Evolutionary conservation across 2,888 invertebrate species (phyloP).

Genomic region (Metallyticus violacea): DNA sequence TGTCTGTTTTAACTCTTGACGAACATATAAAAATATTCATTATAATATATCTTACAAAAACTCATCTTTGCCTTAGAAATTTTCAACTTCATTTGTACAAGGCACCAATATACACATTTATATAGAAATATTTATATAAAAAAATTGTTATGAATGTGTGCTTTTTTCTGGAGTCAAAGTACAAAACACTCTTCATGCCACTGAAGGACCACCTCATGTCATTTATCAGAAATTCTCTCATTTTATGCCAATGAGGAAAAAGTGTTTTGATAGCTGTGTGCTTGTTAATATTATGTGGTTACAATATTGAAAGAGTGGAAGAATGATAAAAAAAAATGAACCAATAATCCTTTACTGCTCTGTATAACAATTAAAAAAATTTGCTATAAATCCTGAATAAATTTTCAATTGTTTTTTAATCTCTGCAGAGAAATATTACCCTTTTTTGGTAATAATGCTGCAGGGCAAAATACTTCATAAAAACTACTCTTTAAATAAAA

Average conservation of each 20-base stretch:
- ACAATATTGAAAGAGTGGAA: not conserved
- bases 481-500: too few relatives aligned
- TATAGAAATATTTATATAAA: slow-evolving; percentile 31
- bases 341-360: not conserved
- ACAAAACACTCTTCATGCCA: slow-evolving; percentile 13
- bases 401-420: too few relatives aligned
- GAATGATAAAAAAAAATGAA: not conserved
- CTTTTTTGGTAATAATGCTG: too few relatives aligned
- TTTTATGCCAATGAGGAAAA: not conserved
- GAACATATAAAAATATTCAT: slow-evolving; percentile 71
- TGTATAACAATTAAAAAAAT: too few relatives aligned
- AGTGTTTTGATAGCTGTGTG: not conserved
- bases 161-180: slow-evolving; percentile 30
- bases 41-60: slow-evolving; percentile 64
- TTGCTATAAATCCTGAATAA: too few relatives aligned
- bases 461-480: too few relatives aligned
- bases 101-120: slow-evolving; percentile 49
- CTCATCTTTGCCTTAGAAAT: slow-evolving; percentile 60
- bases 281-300: not conserved
- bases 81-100: slow-evolving; percentile 49
- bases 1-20: slow-evolving; percentile 29
- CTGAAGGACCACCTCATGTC: slow-evolving; percentile 13
- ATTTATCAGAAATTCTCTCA: not conserved
- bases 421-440: too few relatives aligned
- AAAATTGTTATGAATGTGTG: slow-evolving; percentile 28